Base-by-base conservation (phyloP, 2,113 vertebrate genomes). In the Laterallus jamaicensis region DNA sequence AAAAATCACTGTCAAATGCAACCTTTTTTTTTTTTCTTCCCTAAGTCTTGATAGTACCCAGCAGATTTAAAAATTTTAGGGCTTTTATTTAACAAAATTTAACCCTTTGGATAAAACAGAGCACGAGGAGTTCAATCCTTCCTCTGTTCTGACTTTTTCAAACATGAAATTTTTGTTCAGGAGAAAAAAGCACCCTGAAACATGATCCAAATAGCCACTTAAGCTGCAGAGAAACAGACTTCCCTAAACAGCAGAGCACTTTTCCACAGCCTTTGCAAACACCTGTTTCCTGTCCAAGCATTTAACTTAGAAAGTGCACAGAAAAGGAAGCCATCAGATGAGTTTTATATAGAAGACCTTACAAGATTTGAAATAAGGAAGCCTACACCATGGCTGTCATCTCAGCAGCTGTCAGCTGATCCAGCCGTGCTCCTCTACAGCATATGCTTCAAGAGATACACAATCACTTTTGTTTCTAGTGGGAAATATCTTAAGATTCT, bases 1-100 rank as follows among this genome's bases (percentile, higher is more conserved):
- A 70, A 94, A 92, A 91, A 91, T 69, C 68, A 82, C 81, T 49
- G 18, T 93, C 75, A 89, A 50, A 93, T 31, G 21, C 21, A 92
- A 82, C 1, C 14, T 62, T 63, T 52, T 60, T 37, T 2, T 47
- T 32, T 39, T 29, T 24, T 31, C 35, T 56, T 37, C 9, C 58
- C 32, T 64, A 10, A 17, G 42, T 69, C 60, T 66, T 35, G 18
- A 35, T 40, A 75, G 26, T 35, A 84, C 24, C 35, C 4, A 18
- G 13, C 10, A 69, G 3, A 20, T 49, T n/a, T 12, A 31, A 62
- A 86, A 69, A 42, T 8, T 25, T 50, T 15, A 59, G 26, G 20
- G 40, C 7, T 52, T 78, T 44, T 67, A 16, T 44, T 42, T 63
- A 67, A 39, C 11, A 12, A 83, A 71, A 67, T 22, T 66, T 62